These are phyloP conservation scores for Sapayoa aenigma DNA, from an alignment of 2,113 vertebrate genomes.

Conservation along the genomic window DNA sequence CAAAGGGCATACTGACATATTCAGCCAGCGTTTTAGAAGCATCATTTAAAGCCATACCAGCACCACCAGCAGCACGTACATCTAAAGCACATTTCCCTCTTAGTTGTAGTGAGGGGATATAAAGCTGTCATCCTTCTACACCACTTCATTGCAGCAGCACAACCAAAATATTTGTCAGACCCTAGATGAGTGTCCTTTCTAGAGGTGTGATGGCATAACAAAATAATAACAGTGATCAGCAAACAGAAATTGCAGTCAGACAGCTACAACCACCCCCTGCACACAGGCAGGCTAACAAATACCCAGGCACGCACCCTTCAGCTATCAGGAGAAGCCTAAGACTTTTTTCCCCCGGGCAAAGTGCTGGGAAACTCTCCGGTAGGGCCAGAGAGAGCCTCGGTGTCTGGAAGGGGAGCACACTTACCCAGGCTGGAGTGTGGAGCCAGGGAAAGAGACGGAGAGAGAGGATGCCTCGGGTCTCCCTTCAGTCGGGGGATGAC, in stretches of 20 bases:
- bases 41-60: background rate
- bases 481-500: background rate
- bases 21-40: background rate
- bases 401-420: background rate
- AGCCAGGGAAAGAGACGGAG: background rate
- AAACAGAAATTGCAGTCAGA: background rate
- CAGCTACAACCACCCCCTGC: background rate
- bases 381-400: background rate
- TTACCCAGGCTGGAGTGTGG: background rate
- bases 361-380: background rate
- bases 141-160: background rate
- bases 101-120: background rate
- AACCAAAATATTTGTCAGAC: slow-evolving; percentile 13
- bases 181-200: background rate
- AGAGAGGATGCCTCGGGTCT: background rate
- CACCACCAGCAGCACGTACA: background rate
- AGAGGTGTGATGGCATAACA: background rate
- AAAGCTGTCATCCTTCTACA: background rate
- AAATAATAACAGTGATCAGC: background rate
- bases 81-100: background rate
- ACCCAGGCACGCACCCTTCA: background rate
- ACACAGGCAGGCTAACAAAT: background rate
- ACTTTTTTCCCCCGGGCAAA: background rate
- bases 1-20: background rate
- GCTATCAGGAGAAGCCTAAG: background rate